Percentiles rank a stretch among this genome's conserved stretches.
phyloP scores from a whole-genome alignment of 1,140 invertebrate genomes.

The Hylaeus volcanicus region DNA sequence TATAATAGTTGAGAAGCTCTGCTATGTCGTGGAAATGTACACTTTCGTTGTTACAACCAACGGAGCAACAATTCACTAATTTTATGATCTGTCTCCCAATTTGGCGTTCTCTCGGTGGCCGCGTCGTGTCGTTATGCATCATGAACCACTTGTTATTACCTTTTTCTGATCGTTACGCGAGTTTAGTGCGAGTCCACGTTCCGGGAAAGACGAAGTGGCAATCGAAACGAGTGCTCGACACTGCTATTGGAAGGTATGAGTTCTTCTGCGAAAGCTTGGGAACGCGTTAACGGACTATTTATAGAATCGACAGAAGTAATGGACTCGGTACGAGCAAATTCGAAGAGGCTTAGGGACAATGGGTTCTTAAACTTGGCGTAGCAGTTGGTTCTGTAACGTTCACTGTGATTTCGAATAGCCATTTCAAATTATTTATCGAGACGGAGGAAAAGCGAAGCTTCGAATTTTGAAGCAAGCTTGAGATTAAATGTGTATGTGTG shows the following conservation, averaged over 20 bases:
- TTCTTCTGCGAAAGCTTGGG: neutral
- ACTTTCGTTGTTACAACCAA: neutral
- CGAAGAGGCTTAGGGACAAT: too few relatives aligned
- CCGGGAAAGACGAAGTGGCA: neutral
- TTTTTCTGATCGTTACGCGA: neutral
- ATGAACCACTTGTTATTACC: neutral
- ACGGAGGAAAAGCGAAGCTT: too few relatives aligned
- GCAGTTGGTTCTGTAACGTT: too few relatives aligned
- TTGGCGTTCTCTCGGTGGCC: neutral
- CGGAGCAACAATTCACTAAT: slow-evolving; percentile 1
- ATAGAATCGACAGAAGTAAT: neutral
- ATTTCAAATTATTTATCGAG: too few relatives aligned
- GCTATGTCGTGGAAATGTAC: neutral
- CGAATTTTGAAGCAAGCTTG: too few relatives aligned
- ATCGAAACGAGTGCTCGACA: neutral
- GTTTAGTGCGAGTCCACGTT: neutral
- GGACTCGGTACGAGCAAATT: too few relatives aligned
- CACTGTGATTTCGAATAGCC: too few relatives aligned
- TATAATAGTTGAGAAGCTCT: slow-evolving; percentile 17
- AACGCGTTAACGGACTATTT: neutral
- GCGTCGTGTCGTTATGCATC: neutral
- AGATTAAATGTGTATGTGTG: too few relatives aligned
- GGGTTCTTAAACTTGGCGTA: too few relatives aligned
- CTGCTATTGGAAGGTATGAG: neutral
- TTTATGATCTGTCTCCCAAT: slow-evolving; percentile 22